Evolutionary conservation across 2,113 vertebrate genomes (phyloP).

Genomic region (Aspidoscelis tigris): DNA sequence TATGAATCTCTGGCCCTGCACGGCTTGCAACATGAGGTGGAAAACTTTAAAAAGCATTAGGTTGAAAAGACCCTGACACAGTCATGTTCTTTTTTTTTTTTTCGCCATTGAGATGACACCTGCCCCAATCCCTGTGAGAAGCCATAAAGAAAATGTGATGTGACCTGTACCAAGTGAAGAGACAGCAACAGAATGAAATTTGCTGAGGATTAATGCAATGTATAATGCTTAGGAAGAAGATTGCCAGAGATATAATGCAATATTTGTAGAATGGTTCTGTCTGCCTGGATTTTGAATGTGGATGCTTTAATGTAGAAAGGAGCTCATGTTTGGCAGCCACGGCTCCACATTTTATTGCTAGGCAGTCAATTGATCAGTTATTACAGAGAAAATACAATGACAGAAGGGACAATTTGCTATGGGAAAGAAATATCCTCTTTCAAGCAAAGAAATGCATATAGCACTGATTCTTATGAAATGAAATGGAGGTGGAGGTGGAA

Average conservation of each 20-base stretch:
- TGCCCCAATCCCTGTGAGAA: neutral
- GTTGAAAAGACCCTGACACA: neutral
- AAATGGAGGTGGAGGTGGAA: too few species aligned
- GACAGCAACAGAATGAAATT: neutral
- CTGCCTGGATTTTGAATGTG: neutral
- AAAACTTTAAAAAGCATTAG: neutral
- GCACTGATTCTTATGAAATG: neutral
- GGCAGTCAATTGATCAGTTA: neutral
- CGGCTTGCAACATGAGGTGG: neutral
- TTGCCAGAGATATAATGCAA: neutral
- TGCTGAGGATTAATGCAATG: neutral
- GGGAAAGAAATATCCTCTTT: neutral
- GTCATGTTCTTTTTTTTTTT: neutral
- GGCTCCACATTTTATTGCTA: neutral
- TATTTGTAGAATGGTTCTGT: neutral
- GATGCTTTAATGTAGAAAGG: neutral
- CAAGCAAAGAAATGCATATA: neutral
- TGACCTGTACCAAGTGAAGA: neutral
- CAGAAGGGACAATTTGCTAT: neutral
- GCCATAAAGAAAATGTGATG: neutral
- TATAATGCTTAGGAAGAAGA: neutral
- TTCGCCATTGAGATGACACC: neutral
- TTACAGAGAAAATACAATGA: neutral
- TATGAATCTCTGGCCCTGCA: neutral
- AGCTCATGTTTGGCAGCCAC: neutral